Evolutionary conservation across 2,797 vertebrate genomes (phyloP), one percentile per base, ranked within the genome.

Genomic region (Adrianichthys oophorus): DNA sequence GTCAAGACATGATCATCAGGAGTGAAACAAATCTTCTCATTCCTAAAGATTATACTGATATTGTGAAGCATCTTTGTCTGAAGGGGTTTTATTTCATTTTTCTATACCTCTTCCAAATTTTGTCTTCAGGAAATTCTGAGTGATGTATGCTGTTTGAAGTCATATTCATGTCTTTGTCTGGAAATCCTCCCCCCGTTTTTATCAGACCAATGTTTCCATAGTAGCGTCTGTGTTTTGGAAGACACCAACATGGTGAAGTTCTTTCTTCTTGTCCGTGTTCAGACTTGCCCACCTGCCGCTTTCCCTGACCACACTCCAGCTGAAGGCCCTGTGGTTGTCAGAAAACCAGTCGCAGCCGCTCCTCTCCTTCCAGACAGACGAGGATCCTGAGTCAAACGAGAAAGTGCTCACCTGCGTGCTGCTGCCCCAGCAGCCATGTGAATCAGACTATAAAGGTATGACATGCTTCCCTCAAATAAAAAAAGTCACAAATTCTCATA

Each of bases 301-400:
- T 58, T 96, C 96, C 0, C 87, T 99, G 82, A 98, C 93, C 15
- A 80, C 92, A 0, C 91, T 99, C 70, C 95, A 92, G 40, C 88
- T 99, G 67, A 99, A 99, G 84, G 98, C 98, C 56, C 88, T 99
- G 55, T 99, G 98, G 98, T 80, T 99, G 82, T 99, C 97, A 2
- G 98, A 99, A 84, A 99, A 99, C 92, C 98, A 99, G 92, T 96
- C 98, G 5, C 95, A 98, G 82, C 96, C 98, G 16, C 91, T 99
- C 68, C 95, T 99, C 80, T 96, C 95, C 0, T 99, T 99, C 84
- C 98, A 99, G 92, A 96, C 95, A 0, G 98, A 99, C 26, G 85
- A 91, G 62, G 95, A 98, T 74, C 90, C 87, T 0, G 86, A 92
- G 71, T 92, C 94, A 0, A 93, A 95, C 48, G 95, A 98, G 86